Evolutionary conservation across 2,113 vertebrate species (phyloP), one percentile per base, ranked within the genome.

Genomic region (Chaetops frenatus): DNA sequence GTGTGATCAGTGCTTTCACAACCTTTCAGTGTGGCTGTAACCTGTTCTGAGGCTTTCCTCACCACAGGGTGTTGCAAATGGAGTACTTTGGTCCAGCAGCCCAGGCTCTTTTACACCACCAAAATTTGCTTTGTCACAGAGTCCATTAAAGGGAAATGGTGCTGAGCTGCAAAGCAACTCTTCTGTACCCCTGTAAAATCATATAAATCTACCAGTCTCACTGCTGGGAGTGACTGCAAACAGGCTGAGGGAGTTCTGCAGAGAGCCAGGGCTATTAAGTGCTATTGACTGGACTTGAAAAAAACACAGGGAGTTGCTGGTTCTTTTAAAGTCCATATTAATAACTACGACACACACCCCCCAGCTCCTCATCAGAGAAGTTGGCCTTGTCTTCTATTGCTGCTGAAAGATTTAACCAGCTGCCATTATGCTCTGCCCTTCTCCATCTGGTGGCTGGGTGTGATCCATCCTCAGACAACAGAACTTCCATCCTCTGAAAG

Each of bases 51-150:
- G 56, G 62, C 40, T 95, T 93, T 93, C 85, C 79, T 94, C 79
- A 92, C 93, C 2, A 0, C 3, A 1, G 79, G 90, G 40, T 81
- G 57, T 60, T 90, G 64, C 80, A 94, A 93, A 95, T 73, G 71
- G 65, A 70, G 76, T 78, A 20, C 76, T 86, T 72, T 62, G 54
- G 82, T 78, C 88, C 85, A 70, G 76, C 74, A 80, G 67, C 50
- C 50, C 28, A 21, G 53, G 64, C 51, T 71, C 64, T 90, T 90
- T 48, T 74, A 94, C 67, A 81, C 58, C 64, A 74, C 31, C 5
- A 4, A 90, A 80, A 95, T 88, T 48, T 84, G 85, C 90, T 93
- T 88, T 94, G 87, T 96, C 93, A 71, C 80, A 67, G 60, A 90
- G 27, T 80, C 85, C 79, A 83, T 96, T 94, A 93, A 80, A 64